These are phyloP conservation scores for Loxodonta africana DNA, from an alignment of 2,113 vertebrate species.

Conservation along the genomic window DNA sequence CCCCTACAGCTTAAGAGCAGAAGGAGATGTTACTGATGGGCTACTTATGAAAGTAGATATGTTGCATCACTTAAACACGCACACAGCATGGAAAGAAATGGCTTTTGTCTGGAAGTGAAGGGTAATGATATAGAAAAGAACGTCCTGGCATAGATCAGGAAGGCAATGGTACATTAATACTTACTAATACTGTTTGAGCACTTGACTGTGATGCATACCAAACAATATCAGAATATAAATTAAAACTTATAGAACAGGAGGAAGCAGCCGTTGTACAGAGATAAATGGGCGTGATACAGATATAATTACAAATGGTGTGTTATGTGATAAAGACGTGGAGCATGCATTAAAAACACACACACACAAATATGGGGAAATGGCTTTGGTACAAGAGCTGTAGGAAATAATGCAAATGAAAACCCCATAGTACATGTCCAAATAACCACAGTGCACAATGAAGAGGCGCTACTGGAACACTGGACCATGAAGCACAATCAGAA, in stretches of 20 bases:
- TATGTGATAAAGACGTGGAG: background rate
- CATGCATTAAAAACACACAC: background rate
- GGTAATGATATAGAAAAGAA: background rate
- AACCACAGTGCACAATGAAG: background rate
- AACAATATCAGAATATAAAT: background rate
- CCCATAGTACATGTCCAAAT: background rate
- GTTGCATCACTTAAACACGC: background rate
- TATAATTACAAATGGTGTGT: background rate
- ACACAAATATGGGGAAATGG: background rate
- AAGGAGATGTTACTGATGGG: background rate
- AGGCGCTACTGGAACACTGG: background rate
- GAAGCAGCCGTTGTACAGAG: background rate
- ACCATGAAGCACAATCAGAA: background rate
- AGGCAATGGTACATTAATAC: background rate
- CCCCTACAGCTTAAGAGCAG: background rate
- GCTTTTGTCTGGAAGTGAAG: background rate
- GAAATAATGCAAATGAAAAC: slow-evolving; percentile 25
- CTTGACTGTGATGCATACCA: background rate
- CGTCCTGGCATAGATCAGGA: background rate
- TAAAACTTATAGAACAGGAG: background rate
- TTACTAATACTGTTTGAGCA: background rate
- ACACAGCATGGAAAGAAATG: background rate
- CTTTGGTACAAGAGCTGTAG: background rate
- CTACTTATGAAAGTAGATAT: background rate
- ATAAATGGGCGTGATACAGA: background rate